Base-by-base conservation (phyloP, 2,113 vertebrate species). In the Micronycteris hirsuta region DNA sequence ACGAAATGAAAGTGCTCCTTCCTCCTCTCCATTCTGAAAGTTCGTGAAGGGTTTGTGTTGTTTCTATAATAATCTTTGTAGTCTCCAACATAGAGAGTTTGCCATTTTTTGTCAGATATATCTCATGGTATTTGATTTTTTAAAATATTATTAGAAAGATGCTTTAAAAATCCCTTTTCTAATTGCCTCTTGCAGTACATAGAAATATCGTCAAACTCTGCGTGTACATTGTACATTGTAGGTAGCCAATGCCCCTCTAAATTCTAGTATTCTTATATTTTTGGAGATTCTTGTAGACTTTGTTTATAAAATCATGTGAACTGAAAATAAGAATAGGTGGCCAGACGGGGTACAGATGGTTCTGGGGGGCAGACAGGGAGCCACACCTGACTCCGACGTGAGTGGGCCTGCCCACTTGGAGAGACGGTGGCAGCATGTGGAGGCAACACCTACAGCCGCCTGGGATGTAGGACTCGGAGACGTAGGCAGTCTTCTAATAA, bases 401-500 rank as follows among this genome's bases (percentile, higher is more conserved):
- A 56, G 71, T n/a, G 63, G 38, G 28, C 1, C 1, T 28, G 73
- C 4, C 45, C 12, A 1, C 41, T 6, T 11, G 11, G 26, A 47
- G 82, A 20, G 31, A 28, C 0, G 17, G 58, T 0, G 14, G 76
- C 43, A 1, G 43, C 0, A 0, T 33, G 12, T 2, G 43, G 38
- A 43, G 70, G 43, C 41, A 31, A 65, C 54, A 49, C 70, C 13
- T 0, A 24, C 3, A 5, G 41, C 61, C 22, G 31, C 38, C 2
- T 38, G 49, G 56, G 54, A 22, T 3, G 7, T 10, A 4, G 5
- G 43, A 9, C 47, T 43, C 0, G 28, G n/a, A 4, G 65, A 4
- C 1, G 3, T 6, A 36, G 24, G 52, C 15, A 36, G 22, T 33
- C 63, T 68, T 26, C 38, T 16, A 19, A n/a, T 3, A 0, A 13